A percentile compares a stretch with the other conserved stretches of the same genome.
Conservation (phyloP, 1,140 invertebrate genomes). For the Gryllus bimaculatus region DNA sequence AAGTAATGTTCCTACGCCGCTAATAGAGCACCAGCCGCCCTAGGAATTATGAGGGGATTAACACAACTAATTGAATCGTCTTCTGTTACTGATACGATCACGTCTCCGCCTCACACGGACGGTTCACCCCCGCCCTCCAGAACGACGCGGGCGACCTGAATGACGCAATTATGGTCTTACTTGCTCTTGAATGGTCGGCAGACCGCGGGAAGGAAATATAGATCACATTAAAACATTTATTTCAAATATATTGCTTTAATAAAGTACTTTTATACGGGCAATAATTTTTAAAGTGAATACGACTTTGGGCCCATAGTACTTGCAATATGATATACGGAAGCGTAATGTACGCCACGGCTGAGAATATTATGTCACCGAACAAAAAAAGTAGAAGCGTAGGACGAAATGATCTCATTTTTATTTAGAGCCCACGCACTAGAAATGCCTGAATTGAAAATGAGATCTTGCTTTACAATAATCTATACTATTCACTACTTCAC, state of each 20-base stretch:
- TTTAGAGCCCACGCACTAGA: neutral
- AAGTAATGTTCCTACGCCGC: neutral
- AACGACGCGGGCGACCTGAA: neutral
- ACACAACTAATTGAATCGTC: neutral
- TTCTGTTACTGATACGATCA: neutral
- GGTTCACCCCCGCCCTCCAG: neutral
- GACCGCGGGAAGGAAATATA: neutral
- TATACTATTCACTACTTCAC: constrained; percentile 1
- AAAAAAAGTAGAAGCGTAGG: neutral
- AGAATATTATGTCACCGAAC: constrained; percentile 1
- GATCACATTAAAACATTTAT: neutral
- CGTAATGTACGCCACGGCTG: neutral
- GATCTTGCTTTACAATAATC: constrained; percentile 5
- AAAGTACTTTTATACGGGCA: neutral
- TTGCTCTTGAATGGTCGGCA: neutral
- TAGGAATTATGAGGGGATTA: neutral
- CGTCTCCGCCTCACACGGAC: neutral
- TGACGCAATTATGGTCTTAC: neutral
- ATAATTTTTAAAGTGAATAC: neutral
- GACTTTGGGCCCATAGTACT: neutral
- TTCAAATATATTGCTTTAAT: neutral
- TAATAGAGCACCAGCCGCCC: neutral
- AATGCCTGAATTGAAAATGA: neutral
- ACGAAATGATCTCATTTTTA: neutral
- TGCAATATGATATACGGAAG: neutral